A percentile compares a stretch with the other conserved stretches of the same genome.
These are phyloP conservation scores for Entomobrya multifasciata DNA, from an alignment of 2,888 invertebrate species.

Conservation along the genomic window DNA sequence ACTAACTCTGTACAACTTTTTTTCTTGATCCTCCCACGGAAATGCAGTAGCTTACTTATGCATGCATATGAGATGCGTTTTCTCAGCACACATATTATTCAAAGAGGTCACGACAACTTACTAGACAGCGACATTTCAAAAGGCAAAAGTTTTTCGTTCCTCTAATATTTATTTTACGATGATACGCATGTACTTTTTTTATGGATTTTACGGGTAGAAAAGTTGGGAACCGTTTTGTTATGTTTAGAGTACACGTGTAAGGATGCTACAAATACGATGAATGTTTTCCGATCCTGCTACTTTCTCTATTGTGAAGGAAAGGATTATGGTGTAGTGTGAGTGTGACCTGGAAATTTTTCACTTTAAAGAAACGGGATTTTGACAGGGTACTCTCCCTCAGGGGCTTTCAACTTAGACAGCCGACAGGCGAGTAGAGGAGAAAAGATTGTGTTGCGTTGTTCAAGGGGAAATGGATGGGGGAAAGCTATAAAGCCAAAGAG, in stretches of 20 bases:
- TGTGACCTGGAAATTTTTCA: constrained; percentile 73
- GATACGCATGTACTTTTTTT: no score
- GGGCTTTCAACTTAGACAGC: constrained; percentile 70
- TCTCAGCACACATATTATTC: constrained; percentile 68
- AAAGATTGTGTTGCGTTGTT: constrained; percentile 43
- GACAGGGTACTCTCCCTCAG: constrained; percentile 68
- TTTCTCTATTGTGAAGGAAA: constrained; percentile 9
- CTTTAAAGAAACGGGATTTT: constrained; percentile 72
- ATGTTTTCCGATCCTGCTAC: constrained; percentile 12
- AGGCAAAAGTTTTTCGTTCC: constrained; percentile 60
- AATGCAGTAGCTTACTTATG: constrained; percentile 66
- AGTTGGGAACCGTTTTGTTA: no score
- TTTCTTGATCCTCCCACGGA: constrained; percentile 46
- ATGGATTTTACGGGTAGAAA: no score
- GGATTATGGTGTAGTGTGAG: constrained; percentile 23
- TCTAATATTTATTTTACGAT: no score
- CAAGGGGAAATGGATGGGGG: constrained; percentile 39
- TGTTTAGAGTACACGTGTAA: no score
- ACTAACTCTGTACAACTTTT: no score
- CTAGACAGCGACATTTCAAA: constrained; percentile 52
- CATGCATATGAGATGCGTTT: constrained; percentile 66
- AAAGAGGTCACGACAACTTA: constrained; percentile 67
- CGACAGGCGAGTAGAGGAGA: constrained; percentile 61
- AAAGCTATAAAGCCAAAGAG: constrained; percentile 66
- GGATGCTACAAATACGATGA: no score